Evolutionary conservation across 2,797 vertebrate species (phyloP), one percentile per base, ranked within the genome.

Genomic region (Sylvia borin): DNA sequence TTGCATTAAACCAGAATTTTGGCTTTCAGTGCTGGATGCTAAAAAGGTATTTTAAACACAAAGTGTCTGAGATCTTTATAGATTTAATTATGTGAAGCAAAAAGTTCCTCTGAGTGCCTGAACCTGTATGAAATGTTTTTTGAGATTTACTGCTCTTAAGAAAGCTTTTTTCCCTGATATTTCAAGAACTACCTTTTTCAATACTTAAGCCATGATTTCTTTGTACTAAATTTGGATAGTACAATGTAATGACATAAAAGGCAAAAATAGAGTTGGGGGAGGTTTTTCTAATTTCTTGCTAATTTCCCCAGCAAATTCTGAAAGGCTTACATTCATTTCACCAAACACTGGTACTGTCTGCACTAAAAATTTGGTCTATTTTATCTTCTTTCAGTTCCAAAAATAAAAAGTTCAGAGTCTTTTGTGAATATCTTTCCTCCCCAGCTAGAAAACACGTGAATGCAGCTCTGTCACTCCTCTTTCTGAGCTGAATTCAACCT

Each of bases 251-350:
- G 26, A 64, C 71, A 79, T 76, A 43, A 85, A 93, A 89, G 27
- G 61, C 57, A 96, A 95, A 95, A 95, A 91, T 89, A 95, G 67
- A 97, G 60, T 61, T 87, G 74, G 60, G 90, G 90, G 67, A 94
- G 90, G 43, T 48, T 83, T 94, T 79, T 43, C 61, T 88, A 50
- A 92, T 93, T 95, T 96, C 85, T 90, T 93, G 79, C 53, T 92
- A 82, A 94, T 95, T 97, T 95, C 67, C 55, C 53, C n/a, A 92
- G 76, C 38, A 82, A 92, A 81, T 81, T 93, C 55, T 88, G 74
- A 92, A 88, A 88, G 71, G 73, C 92, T 93, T 96, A 58, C 55
- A 86, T 82, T 75, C 45, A 82, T 94, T 94, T 90, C 45, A 74
- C 64, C 77, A 77, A 85, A 79, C 29, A 67, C n/a, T 7, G 3